Base-by-base conservation (phyloP, 2,888 invertebrate species). In the Acronicta psi region DNA sequence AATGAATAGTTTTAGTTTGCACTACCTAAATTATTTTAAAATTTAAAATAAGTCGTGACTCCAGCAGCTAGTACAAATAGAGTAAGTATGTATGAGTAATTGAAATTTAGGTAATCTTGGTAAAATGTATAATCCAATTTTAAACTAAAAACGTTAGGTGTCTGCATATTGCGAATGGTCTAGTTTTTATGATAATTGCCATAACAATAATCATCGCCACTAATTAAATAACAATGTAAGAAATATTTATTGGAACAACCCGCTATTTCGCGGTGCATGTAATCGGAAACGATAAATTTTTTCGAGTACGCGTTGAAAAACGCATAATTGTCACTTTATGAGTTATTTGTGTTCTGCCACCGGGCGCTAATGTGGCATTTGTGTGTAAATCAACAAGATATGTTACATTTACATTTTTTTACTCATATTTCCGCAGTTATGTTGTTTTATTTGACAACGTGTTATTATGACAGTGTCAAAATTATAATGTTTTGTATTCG, bases 231-330 rank as follows among this genome's bases (percentile, higher is more conserved):
- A 34, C n/a, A 34, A 34, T 34, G 25, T 6, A 37, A 44, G 18
- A 52, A 16, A 61, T 62, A 53, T 50, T 51, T 57, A 68, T 63
- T 44, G 20, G 14, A 41, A 44, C 54, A 9, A 49, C 17, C 17
- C 31, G 40, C 40, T 40, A 46, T 38, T 25, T 54, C 51, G 61
- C 55, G 67, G 74, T 79, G 72, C 86, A 74, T 84, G 86, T 86
- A 81, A 81, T 86, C 85, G 91, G 90, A 91, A 90, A 83, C 84
- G 74, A 91, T 90, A 91, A 90, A 87, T 92, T 87, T 81, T 84
- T 87, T 83, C 79, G 72, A 80, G 66, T 79, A 73, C 79, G 59
- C 85, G 79, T 75, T 82, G 83, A 83, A 82, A 82, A 81, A 73
- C 76, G 77, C 80, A 81, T 88, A 88, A 89, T 91, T 91, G 90